phyloP scores from a whole-genome alignment of 2,888 invertebrate species.

The Leuctra nigra region DNA sequence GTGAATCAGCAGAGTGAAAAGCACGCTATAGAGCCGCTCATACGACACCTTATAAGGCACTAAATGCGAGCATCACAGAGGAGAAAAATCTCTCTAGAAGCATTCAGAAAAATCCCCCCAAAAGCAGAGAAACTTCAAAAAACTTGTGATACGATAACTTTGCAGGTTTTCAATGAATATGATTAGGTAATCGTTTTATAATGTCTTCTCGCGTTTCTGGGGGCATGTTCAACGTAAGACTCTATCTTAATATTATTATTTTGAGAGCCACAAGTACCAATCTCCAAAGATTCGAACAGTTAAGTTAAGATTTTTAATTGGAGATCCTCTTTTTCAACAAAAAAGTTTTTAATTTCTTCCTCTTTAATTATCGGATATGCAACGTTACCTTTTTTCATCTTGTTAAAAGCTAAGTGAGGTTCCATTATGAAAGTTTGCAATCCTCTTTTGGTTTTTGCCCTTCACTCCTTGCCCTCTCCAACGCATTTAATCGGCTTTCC shows the following conservation, averaged over 20 bases:
- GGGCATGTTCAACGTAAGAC: background rate
- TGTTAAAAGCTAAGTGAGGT: conserved; percentile 16
- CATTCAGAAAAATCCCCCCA: too few species aligned
- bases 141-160: too few species aligned
- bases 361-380: conserved; percentile 14
- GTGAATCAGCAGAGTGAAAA: too few species aligned
- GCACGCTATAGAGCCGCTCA: too few species aligned
- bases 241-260: background rate
- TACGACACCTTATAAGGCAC: too few species aligned
- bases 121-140: too few species aligned
- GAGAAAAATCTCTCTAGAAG: too few species aligned
- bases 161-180: conserved; percentile 10
- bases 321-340: background rate
- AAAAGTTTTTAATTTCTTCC: conserved; percentile 1
- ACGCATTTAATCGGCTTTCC: conserved; percentile 11
- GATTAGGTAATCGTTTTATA: conserved; percentile 17
- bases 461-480: background rate
- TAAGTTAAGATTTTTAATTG: conserved; percentile 12
- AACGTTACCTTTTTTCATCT: conserved; percentile 15
- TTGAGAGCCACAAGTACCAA: background rate
- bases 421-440: conserved; percentile 14
- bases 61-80: too few species aligned
- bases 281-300: background rate
- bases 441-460: conserved; percentile 10
- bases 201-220: conserved; percentile 14